A percentile compares a stretch with the other conserved stretches of the same genome.
Conservation (phyloP, 1,140 invertebrate species). For the Sycobia sp. region DNA sequence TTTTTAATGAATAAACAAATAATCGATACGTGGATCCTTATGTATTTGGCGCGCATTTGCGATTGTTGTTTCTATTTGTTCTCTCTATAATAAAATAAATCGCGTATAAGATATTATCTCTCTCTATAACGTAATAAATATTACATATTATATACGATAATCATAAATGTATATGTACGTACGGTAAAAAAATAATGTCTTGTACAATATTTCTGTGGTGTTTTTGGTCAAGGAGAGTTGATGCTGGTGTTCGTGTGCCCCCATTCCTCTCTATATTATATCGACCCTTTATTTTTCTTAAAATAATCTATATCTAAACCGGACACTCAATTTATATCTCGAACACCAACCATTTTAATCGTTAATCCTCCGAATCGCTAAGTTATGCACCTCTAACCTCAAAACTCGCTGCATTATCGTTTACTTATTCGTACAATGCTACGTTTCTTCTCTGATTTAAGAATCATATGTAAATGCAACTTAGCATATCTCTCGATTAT, state of each 20-base stretch:
- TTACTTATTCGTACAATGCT: neutral
- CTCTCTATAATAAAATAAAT: conserved; percentile 36
- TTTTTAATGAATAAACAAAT: conserved; percentile 42
- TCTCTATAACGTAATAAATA: conserved; percentile 29
- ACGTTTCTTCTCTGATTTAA: neutral
- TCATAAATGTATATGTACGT: conserved; percentile 37
- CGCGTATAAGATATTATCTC: conserved; percentile 31
- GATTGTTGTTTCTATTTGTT: conserved; percentile 40
- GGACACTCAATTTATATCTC: neutral
- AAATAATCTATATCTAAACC: neutral
- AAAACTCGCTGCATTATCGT: neutral
- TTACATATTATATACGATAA: conserved; percentile 30
- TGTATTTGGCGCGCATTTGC: conserved; percentile 38
- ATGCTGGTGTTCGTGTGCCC: conserved; percentile 12
- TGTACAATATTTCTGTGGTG: conserved; percentile 29
- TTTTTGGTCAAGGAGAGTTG: conserved; percentile 10
- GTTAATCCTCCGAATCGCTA: neutral
- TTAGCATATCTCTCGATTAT: neutral
- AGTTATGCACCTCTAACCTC: conserved; percentile 5
- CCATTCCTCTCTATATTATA: neutral
- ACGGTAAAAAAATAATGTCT: conserved; percentile 25
- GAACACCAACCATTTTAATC: neutral
- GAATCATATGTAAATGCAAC: neutral
- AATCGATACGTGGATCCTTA: conserved; percentile 32
- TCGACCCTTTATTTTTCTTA: neutral